Base-by-base conservation (phyloP, 1,140 invertebrate species). In the Pachyrhynchus sulphureomaculatus region DNA sequence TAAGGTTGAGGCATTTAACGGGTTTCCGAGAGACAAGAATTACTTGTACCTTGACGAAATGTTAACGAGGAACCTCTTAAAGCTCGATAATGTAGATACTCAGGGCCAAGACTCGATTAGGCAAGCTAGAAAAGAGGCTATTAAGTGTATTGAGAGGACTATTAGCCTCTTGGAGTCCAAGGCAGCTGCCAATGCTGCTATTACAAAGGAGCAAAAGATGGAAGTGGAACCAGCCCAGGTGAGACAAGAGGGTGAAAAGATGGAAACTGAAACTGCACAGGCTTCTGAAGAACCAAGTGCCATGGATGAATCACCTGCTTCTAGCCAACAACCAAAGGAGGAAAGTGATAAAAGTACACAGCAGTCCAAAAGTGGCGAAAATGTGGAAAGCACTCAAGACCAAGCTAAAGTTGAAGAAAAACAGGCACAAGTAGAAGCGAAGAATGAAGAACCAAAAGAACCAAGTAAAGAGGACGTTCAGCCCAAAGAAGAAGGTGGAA, bases 41-140 rank as follows among this genome's bases (percentile, higher is more conserved):
- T 97, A 94, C 70, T 80, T 91, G 23, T 95, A 88, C 74, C 76
- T 97, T 36, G 95, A 97, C 75, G 95, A 98, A 77, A 96, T 96
- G 93, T 78, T 98, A 12, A 97, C 94, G 1, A 84, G 94, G 36
- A 91, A 93, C 73, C 80, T 97, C 56, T 84, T 97, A 2, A 93
- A 94, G 75, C 76, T 97, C 56, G 95, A 98, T 74, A 88, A 90
- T 66, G 91, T 98, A 52, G 92, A 96, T 71, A 92, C 92, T 0
- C 92, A 94, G 59, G 93, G 93, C 1, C 88, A 92, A 69, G 92
- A 95, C 21, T 88, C 91, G 68, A 90, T 98, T 26, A 81, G 94
- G 66, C 83, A 86, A 54, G 90, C 91, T 0, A 81, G 95, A 15
- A 93, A 90, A 75, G 88, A 92, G 66, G 90, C 91, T 0, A 94